These are phyloP conservation scores for Gisinianus flammeolus DNA, from an alignment of 2,888 invertebrate species.

Conservation along the genomic window DNA sequence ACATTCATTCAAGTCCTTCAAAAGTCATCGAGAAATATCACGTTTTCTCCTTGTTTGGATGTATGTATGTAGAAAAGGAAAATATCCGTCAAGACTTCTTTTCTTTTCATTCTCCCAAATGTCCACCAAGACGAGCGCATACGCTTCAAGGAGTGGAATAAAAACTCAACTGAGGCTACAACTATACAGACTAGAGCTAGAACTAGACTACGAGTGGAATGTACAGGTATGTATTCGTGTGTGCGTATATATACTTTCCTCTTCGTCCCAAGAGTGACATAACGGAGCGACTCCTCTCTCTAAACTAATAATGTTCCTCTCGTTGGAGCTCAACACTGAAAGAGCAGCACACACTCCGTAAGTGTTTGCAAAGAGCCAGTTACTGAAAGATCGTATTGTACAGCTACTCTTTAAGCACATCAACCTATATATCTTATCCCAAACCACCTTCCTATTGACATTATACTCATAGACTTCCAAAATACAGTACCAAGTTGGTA, in stretches of 20 bases:
- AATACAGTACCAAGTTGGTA: too few relatives aligned
- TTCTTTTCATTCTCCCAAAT: not conserved
- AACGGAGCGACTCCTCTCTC: conserved; percentile 36
- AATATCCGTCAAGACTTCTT: not conserved
- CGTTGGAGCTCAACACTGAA: not conserved
- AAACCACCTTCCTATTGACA: not conserved
- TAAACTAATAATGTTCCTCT: conserved; percentile 10
- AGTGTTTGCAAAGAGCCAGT: not conserved
- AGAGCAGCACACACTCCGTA: not conserved
- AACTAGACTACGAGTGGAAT: not conserved
- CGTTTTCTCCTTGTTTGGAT: conserved; percentile 1
- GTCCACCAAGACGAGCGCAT: not conserved
- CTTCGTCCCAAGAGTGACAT: conserved; percentile 46
- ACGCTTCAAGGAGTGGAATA: not conserved
- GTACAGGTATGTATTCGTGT: not conserved
- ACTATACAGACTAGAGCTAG: too few relatives aligned
- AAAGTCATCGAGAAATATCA: too few relatives aligned
- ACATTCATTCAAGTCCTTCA: not conserved
- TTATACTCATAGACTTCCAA: not conserved
- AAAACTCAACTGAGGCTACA: too few relatives aligned
- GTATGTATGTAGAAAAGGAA: not conserved
- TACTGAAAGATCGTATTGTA: not conserved
- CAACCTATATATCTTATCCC: not conserved
- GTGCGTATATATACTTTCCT: not conserved
- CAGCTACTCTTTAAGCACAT: not conserved